Conservation (phyloP, 2,888 invertebrate species). For the Cynaeus angustus region DNA sequence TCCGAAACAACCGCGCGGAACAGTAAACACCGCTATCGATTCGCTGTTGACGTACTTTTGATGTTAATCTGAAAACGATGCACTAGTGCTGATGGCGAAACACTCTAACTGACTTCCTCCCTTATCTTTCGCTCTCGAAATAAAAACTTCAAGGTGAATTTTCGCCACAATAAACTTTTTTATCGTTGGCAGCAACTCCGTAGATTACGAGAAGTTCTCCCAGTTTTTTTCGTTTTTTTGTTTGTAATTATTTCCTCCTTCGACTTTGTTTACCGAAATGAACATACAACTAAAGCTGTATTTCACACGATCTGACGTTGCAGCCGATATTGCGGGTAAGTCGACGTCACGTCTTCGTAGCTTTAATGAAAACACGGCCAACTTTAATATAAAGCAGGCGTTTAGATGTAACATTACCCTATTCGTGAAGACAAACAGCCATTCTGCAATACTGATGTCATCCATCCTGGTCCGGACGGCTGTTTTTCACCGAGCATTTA, state of each 20-base stretch:
- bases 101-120: conserved; percentile 3
- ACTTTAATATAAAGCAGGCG: conserved; percentile 59
- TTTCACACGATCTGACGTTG: conserved; percentile 39
- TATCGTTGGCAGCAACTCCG: conserved; percentile 11
- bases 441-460: conserved; percentile 54
- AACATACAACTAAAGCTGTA: conserved; percentile 37
- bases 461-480: conserved; percentile 53
- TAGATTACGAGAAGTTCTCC: neutral
- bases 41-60: conserved; percentile 7
- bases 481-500: conserved; percentile 46
- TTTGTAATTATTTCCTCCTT: conserved; percentile 21
- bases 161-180: conserved; percentile 26
- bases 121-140: conserved; percentile 11
- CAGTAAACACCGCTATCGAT: conserved; percentile 23
- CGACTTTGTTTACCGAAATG: conserved; percentile 34
- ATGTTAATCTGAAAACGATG: conserved; percentile 28
- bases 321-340: conserved; percentile 57
- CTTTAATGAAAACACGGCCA: conserved; percentile 58
- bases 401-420: conserved; percentile 58
- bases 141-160: conserved; percentile 24
- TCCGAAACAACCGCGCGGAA: conserved; percentile 3
- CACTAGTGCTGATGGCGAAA: conserved; percentile 8
- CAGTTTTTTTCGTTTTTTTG: neutral
- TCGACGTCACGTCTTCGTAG: conserved; percentile 53
- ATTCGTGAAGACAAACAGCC: conserved; percentile 56